Evolutionary conservation across 2,797 vertebrate genomes (phyloP).

Genomic region (Clamator glandarius): DNA sequence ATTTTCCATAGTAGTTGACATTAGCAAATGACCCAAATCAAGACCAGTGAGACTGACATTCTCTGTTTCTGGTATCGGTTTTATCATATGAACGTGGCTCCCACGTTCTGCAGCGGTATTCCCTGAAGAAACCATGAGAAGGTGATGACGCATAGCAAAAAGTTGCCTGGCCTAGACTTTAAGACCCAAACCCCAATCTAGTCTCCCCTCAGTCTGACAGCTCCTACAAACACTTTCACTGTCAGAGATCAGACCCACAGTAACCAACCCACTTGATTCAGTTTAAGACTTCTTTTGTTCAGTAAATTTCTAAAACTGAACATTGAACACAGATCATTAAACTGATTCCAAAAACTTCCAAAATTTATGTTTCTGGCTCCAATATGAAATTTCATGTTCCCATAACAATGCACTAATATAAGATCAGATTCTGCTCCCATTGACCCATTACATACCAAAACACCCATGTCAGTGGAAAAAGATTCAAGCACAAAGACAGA

Average conservation of each 20-base stretch:
- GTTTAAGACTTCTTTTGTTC: background rate
- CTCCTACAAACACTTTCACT: background rate
- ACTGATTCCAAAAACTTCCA: background rate
- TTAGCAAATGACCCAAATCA: background rate
- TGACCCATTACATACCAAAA: background rate
- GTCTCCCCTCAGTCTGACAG: background rate
- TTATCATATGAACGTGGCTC: background rate
- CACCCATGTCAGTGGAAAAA: background rate
- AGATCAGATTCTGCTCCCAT: background rate
- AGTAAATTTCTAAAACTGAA: background rate
- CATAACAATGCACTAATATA: slow-evolving; percentile 1
- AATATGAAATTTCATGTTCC: slow-evolving; percentile 2
- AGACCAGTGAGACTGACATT: background rate
- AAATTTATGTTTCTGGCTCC: background rate
- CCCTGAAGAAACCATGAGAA: background rate
- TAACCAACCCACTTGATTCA: background rate
- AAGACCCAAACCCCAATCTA: background rate
- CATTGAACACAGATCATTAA: background rate
- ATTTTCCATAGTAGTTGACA: background rate
- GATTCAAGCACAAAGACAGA: background rate
- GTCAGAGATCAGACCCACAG: background rate
- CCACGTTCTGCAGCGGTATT: background rate
- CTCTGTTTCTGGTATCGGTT: background rate
- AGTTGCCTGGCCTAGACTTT: background rate
- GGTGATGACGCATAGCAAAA: background rate